Base-by-base conservation (phyloP, 2,888 invertebrate species). In the Drosophila macrothrix region DNA sequence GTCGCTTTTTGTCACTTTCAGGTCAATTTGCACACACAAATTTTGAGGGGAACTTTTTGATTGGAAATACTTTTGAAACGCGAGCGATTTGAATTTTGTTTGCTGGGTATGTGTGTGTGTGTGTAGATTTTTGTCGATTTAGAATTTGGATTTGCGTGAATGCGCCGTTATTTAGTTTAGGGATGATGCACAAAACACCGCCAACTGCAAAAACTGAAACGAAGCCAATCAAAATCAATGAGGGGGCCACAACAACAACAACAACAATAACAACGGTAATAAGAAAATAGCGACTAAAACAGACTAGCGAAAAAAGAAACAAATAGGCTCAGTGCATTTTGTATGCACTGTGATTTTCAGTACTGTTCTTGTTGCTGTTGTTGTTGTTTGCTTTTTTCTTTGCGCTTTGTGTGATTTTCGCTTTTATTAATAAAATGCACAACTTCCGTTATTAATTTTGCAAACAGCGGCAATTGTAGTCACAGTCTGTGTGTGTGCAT, bases 341-440 rank as follows among this genome's bases (percentile, higher is more conserved):
- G 53, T 73, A 52, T 55, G 66, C 61, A n/a, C 53, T 71, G 29
- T 49, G 65, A 52, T 67, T 74, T 63, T 54, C 3, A 29, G 62
- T 61, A 70, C 41, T 70, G 64, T 73, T 74, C 64, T 73, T 73
- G 54, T 65, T 73, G 53, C 53, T 67, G 52, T 63, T 71, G 53
- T 58, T 61, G 31, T 39, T 46, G 22, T 62, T 58, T 53, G 56
- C n/a, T 39, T 67, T 63, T 72, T 49, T 59, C 61, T 60, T 68
- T 74, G 71, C 49, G 68, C 72, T 83, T 64, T 88, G 76, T 80
- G 80, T 82, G 81, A 75, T 72, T 82, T 84, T 91, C 59, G 80
- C 80, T 90, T 88, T 92, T 85, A 92, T 91, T 92, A 91, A 92
- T 91, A 92, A 92, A 91, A 91, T 91, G 92, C 91, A 91, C 92